Base-by-base conservation (phyloP, 2,797 vertebrate species). In the Lagocephalus sceleratus region DNA sequence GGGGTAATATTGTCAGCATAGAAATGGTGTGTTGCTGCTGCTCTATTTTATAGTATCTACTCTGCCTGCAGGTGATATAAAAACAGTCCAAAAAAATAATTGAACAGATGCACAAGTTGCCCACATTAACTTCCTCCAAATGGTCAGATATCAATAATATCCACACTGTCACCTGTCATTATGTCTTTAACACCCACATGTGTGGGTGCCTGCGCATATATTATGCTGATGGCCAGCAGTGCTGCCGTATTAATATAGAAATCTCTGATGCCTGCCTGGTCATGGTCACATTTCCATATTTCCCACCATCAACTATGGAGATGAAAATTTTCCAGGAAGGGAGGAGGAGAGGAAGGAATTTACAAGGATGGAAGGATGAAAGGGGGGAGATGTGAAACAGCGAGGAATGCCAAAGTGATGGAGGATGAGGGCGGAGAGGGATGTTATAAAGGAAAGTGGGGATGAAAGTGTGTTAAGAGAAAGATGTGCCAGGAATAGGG, bases 121-220 rank as follows among this genome's bases (percentile, higher is more conserved):
- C 68, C 70, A 52, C 64, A 47, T 61, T 47, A 53, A 49, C 67
- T 71, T 78, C 63, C 60, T 57, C 51, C 55, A 64, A 78, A 65
- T 69, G 65, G 72, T 80, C 68, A 48, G 71, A 83, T 65, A 77
- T 76, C 75, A 69, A 63, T 63, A 65, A 81, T 68, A 57, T 46
- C 54, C 81, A 66, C 22, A 73, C 75, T 84, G 88, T 89, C 85
- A 85, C 84, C 81, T 67, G 79, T 87, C 70, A 85, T 90, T 72
- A 87, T 62, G 78, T 89, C 78, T 78, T 78, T 60, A 63, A 71
- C 75, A 51, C 63, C 47, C 73, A 70, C 81, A 67, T 57, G 48
- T n/a, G n/a, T n/a, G 67, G 66, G 58, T 20, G 46, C 51, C 54
- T 41, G 55, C 19, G 53, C 47, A 51, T 50, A 7, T n/a, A 2